These are phyloP conservation scores for Pangasius larnaudii DNA, from an alignment of 2,797 vertebrate genomes.

Conservation along the genomic window DNA sequence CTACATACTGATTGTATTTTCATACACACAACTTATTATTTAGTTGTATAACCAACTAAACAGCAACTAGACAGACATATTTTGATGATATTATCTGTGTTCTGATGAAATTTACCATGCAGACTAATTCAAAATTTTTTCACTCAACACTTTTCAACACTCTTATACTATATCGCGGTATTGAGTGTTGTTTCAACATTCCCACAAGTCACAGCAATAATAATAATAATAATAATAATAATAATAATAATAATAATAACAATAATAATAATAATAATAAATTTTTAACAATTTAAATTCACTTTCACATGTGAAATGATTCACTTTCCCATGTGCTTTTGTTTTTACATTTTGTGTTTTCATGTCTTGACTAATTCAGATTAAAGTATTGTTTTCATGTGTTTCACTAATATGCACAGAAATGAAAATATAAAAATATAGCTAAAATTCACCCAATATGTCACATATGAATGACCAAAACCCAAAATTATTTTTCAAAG, in stretches of 20 bases:
- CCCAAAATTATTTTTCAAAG: neutral
- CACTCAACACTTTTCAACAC: too few relatives aligned
- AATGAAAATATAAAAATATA: neutral
- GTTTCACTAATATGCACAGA: neutral
- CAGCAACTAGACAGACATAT: neutral
- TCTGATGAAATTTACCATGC: neutral
- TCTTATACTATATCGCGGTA: neutral
- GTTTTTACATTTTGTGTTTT: neutral
- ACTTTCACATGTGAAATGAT: too few relatives aligned
- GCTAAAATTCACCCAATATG: neutral
- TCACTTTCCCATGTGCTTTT: neutral
- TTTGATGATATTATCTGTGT: neutral
- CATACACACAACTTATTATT: neutral
- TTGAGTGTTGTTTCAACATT: neutral
- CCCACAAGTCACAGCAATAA: neutral
- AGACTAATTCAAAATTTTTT: neutral
- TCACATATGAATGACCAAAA: neutral
- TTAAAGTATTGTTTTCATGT: neutral
- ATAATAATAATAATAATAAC: too few relatives aligned
- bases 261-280: too few relatives aligned
- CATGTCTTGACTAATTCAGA: neutral
- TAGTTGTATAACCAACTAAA: neutral
- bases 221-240: too few relatives aligned
- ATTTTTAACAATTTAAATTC: too few relatives aligned
- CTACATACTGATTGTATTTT: neutral